Percentiles rank a stretch among this genome's conserved stretches.
phyloP scores from a whole-genome alignment of 2,113 vertebrate species.

The Heptranchias perlo region DNA sequence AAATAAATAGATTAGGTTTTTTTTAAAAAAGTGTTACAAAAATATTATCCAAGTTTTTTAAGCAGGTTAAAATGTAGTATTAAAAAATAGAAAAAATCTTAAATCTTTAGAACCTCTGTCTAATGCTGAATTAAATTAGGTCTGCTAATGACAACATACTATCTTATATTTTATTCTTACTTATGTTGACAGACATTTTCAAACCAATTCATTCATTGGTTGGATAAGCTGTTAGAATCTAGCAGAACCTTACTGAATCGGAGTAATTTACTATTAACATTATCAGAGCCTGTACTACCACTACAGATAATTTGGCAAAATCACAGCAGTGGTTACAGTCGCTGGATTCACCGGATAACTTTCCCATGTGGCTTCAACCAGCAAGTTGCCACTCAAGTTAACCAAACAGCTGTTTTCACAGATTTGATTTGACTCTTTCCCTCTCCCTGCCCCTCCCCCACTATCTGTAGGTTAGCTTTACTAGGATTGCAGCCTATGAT shows the following conservation, averaged over 20 bases:
- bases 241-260: neutral
- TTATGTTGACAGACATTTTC: neutral
- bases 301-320: neutral
- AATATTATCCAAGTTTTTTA: slow-evolving; percentile 33
- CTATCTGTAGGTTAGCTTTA: neutral
- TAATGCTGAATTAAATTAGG: slow-evolving; percentile 11
- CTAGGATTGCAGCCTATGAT: neutral
- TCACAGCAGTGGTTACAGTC: neutral
- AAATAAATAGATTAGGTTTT: slow-evolving; percentile 1
- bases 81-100: slow-evolving; percentile 36
- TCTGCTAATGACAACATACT: slow-evolving; percentile 2
- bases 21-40: slow-evolving; percentile 24
- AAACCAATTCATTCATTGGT: neutral
- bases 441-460: neutral
- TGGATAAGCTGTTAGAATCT: neutral
- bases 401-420: neutral
- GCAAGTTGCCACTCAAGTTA: neutral
- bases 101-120: neutral
- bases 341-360: neutral
- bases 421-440: neutral
- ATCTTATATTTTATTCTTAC: neutral
- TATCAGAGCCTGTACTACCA: neutral
- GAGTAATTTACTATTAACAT: neutral
- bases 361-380: neutral
- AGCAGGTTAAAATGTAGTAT: slow-evolving; percentile 2